These are phyloP conservation scores for Dinothrombium tinctorium DNA, from an alignment of 1,140 invertebrate genomes.

Conservation along the genomic window DNA sequence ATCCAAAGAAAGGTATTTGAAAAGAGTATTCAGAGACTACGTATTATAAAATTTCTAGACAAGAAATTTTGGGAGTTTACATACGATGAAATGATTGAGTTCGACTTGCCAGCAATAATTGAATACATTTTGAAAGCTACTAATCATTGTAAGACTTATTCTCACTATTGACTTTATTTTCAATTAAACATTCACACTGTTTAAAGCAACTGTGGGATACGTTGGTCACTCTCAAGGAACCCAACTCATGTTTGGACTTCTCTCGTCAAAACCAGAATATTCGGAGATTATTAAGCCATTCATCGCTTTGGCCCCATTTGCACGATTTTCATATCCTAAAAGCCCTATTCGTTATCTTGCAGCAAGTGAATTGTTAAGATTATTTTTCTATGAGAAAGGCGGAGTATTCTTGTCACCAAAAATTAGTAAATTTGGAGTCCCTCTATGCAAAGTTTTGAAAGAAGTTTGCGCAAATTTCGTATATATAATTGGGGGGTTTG, in stretches of 20 bases:
- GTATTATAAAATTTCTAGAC: too few relatives aligned
- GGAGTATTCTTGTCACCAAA: too few relatives aligned
- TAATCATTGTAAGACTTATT: conserved; percentile 20
- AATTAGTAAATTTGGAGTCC: too few relatives aligned
- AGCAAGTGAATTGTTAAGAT: too few relatives aligned
- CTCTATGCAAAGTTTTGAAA: too few relatives aligned
- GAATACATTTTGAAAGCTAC: conserved; percentile 26
- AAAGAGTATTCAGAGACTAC: too few relatives aligned
- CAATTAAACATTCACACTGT: background rate
- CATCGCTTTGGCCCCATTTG: conserved; percentile 46
- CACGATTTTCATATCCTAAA: conserved; percentile 38
- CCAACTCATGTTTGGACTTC: conserved; percentile 34
- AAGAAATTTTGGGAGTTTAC: conserved; percentile 24
- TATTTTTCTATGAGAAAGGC: too few relatives aligned
- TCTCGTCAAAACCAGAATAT: conserved; percentile 34
- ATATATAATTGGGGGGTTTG: too few relatives aligned
- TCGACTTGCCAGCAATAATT: conserved; percentile 27
- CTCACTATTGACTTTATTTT: background rate
- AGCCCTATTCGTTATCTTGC: too few relatives aligned
- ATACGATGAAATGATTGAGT: conserved; percentile 19
- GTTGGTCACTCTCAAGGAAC: conserved; percentile 40
- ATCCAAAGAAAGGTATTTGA: background rate
- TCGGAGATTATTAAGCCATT: conserved; percentile 28
- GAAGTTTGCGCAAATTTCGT: too few relatives aligned
- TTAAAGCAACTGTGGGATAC: conserved; percentile 18